Conservation (phyloP, 2,797 vertebrate genomes). For the Cyprinodon diabolis region DNA sequence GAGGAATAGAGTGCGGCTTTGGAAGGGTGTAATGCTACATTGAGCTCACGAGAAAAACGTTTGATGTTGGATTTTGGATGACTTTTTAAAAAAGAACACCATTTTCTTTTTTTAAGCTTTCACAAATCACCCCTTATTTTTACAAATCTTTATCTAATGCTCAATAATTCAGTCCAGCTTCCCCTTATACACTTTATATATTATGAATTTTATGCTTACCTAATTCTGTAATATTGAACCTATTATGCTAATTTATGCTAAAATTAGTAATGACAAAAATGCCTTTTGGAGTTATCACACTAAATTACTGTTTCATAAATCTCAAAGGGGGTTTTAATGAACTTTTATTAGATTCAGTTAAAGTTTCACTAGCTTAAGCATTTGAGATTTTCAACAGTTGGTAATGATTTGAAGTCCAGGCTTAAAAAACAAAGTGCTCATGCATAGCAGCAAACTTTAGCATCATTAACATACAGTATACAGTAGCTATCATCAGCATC, state of each 20-base stretch:
- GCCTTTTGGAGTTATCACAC: no score
- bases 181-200: no score
- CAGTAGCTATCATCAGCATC: no score
- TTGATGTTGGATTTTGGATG: not conserved
- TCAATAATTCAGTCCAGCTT: no score
- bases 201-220: no score
- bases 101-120: not conserved
- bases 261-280: no score
- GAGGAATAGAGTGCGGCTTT: conserved; percentile 27
- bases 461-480: no score
- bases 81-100: not conserved
- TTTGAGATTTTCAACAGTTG: no score
- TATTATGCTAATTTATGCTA: no score
- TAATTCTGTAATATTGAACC: no score
- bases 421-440: not conserved
- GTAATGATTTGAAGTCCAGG: not conserved
- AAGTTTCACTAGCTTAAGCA: not conserved
- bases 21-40: not conserved
- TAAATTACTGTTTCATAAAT: not conserved
- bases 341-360: not conserved
- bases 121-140: no score
- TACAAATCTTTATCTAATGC: no score
- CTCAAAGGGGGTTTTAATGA: not conserved
- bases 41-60: not conserved
- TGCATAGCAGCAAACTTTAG: not conserved